Evolutionary conservation across 2,888 invertebrate genomes (phyloP).

Genomic region (Rhopalosiphum nymphaeae): DNA sequence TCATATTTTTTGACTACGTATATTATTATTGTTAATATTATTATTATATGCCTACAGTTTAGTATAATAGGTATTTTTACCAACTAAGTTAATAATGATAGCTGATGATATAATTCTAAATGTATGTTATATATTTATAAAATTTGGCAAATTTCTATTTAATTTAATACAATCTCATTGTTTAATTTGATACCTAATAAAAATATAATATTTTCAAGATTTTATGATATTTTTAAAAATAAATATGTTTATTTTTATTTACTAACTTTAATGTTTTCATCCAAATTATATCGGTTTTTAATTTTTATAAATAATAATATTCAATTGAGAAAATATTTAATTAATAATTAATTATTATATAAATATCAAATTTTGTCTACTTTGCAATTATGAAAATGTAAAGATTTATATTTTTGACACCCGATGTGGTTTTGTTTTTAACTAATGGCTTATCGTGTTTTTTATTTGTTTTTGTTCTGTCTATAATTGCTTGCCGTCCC

Average conservation of each 20-base stretch:
- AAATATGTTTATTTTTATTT: neutral
- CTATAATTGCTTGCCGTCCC: neutral
- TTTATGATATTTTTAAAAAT: neutral
- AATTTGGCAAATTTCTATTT: neutral
- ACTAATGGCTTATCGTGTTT: neutral
- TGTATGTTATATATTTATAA: neutral
- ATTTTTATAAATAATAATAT: neutral
- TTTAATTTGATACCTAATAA: neutral
- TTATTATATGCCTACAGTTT: neutral
- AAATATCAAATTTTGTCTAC: neutral
- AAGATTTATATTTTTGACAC: conserved; percentile 7
- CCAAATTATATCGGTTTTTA: neutral
- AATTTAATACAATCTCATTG: neutral
- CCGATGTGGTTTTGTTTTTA: conserved; percentile 30
- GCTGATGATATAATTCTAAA: neutral
- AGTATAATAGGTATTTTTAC: neutral
- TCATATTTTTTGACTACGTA: neutral
- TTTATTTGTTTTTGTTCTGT: conserved; percentile 16
- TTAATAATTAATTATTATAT: neutral
- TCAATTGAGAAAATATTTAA: neutral
- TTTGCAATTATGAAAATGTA: neutral
- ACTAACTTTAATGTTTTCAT: neutral
- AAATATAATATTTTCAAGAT: neutral
- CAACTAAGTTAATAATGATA: neutral
- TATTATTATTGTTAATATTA: neutral